Evolutionary conservation across 1,140 invertebrate species (phyloP), one percentile per base, ranked within the genome.

Genomic region (Linepithema humile): DNA sequence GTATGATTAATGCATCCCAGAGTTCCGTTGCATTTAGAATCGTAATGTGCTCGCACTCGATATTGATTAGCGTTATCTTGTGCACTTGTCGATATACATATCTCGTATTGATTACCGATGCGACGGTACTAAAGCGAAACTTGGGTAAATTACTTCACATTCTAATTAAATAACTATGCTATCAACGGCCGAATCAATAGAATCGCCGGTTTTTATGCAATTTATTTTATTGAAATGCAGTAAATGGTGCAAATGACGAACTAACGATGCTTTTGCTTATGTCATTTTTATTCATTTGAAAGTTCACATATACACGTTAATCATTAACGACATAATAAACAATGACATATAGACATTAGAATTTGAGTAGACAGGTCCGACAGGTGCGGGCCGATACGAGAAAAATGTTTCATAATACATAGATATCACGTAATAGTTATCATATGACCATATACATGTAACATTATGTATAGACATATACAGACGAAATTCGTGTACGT

Each of bases 291-390:
- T 89, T 89, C 57, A 64, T 59, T 89, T 83, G 82, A 89, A 86
- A 86, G 87, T 88, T 85, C 82, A 89, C 88, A 89, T 89, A 88
- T 89, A 88, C 85, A 89, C 85, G 84, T 64, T 88, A 89, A 86
- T 89, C 50, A 45, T 86, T 89, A 89, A 89, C 88, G 88, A 89
- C 77, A 89, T 89, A 86, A 89, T 89, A 89, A 89, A 89, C 84
- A 88, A 86, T 89, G 82, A 89, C 88, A 89, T 84, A 78, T 88
- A 89, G 88, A 89, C 84, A 88, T 89, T 88, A 86, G 87, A 89
- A 89, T 85, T 75, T 82, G 85, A 88, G 50, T 84, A 82, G 73
- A 70, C 32, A 38, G n/a, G n/a, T n/a, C 10, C 82, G 43, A 45
- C 43, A 65, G 64, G 74, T 43, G 73, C 78, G 87, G 70, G 50